phyloP scores from a whole-genome alignment of 1,140 invertebrate genomes.

The Whitmania pigra region DNA sequence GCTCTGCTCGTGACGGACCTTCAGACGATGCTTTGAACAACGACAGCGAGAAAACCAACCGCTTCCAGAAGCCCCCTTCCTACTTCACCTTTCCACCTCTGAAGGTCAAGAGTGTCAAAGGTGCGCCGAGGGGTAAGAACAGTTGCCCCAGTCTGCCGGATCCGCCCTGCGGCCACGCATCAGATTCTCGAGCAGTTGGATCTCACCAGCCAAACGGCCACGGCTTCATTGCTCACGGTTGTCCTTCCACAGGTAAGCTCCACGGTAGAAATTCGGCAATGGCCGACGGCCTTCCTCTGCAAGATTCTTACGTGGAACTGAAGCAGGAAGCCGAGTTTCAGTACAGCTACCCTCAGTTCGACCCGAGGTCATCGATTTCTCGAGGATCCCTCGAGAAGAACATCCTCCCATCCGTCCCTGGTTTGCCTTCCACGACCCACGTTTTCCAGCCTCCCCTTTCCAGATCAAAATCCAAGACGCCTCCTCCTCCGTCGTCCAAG shows the following conservation, averaged over 20 bases:
- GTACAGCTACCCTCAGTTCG: conserved; percentile 10
- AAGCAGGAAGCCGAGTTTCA: conserved; percentile 8
- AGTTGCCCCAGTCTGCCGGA: neutral
- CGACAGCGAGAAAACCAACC: neutral
- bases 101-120: neutral
- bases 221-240: neutral
- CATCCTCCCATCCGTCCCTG: neutral
- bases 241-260: neutral
- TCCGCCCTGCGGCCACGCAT: neutral
- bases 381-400: too few relatives aligned
- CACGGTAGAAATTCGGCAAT: neutral
- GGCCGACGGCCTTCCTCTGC: neutral
- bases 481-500: neutral
- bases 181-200: neutral
- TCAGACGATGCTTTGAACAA: neutral
- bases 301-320: conserved; percentile 3
- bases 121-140: neutral
- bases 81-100: conserved; percentile 15
- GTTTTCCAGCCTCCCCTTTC: neutral
- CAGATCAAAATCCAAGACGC: conserved; percentile 4
- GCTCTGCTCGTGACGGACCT: too few relatives aligned
- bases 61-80: neutral
- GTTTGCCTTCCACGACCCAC: neutral
- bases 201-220: neutral
- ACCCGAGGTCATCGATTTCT: too few relatives aligned